Evolutionary conservation across 2,888 invertebrate species (phyloP).

Genomic region (Alentia gelatinosa): DNA sequence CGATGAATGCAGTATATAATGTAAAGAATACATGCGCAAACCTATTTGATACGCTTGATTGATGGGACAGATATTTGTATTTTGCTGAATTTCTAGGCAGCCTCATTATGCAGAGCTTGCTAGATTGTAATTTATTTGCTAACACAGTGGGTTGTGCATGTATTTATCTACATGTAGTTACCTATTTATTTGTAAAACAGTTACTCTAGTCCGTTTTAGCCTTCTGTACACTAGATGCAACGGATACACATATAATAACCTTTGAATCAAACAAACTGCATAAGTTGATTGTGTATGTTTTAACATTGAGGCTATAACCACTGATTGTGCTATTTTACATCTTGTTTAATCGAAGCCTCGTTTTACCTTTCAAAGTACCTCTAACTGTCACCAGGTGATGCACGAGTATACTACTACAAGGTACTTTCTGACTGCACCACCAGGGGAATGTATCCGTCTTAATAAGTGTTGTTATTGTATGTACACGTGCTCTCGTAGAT

Average conservation of each 20-base stretch:
- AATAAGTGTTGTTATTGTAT: background rate
- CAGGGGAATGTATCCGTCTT: background rate
- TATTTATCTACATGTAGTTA: background rate
- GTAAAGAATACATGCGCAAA: too few species aligned
- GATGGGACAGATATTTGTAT: too few species aligned
- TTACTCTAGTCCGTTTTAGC: constrained; percentile 37
- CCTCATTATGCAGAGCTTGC: background rate
- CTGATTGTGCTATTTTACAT: background rate
- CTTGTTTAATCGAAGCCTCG: background rate
- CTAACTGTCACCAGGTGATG: background rate
- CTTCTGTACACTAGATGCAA: background rate
- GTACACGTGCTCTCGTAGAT: background rate
- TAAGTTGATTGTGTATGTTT: background rate
- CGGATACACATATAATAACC: background rate
- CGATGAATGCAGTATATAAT: too few species aligned
- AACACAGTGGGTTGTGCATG: background rate
- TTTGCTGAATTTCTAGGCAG: constrained; percentile 10
- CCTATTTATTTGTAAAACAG: constrained; percentile 43
- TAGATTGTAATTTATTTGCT: constrained; percentile 34
- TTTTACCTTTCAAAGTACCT: background rate
- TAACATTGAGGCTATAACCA: background rate
- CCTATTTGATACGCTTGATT: too few species aligned
- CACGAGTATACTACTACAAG: background rate
- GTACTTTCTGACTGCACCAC: background rate
- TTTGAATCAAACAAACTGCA: background rate